Conservation (phyloP, 2,113 vertebrate species). For the Oriolus oriolus region DNA sequence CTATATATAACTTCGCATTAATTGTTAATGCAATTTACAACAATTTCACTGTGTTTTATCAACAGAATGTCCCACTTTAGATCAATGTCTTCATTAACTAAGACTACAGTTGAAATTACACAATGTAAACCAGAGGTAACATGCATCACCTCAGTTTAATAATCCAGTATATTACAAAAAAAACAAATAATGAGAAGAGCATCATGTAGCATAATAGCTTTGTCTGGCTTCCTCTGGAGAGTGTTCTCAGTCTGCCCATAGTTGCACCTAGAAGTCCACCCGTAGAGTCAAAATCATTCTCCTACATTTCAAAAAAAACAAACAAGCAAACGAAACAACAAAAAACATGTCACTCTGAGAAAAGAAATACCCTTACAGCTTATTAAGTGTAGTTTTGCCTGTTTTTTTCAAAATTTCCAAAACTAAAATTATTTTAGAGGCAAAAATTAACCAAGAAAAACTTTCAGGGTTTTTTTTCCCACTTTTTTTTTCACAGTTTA, state of each 20-base stretch:
- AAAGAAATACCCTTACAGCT: not conserved
- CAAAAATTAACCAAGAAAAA: not conserved
- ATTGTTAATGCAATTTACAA: conserved; percentile 39
- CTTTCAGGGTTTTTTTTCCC: accelerated
- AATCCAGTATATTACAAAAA: conserved; percentile 95
- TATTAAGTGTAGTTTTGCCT: not conserved
- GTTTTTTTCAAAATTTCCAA: not conserved
- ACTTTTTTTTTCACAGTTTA: not conserved
- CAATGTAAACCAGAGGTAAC: conserved; percentile 4
- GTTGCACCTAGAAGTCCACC: conserved; percentile 90
- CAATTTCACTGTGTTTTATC: conserved; percentile 1
- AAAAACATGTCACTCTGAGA: not conserved
- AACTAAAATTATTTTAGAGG: not conserved
- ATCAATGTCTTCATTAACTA: not conserved
- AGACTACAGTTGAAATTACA: conserved; percentile 13
- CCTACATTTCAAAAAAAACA: conserved; percentile 66
- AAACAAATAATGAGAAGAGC: conserved; percentile 91
- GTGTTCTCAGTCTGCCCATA: conserved; percentile 86
- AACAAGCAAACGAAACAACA: not conserved
- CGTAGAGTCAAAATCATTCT: conserved; percentile 91
- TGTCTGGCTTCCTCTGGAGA: conserved; percentile 93
- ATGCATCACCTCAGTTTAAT: conserved; percentile 83
- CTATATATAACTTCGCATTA: conserved; percentile 6
- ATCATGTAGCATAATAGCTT: conserved; percentile 93
- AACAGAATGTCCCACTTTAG: not conserved